These are phyloP conservation scores for Spodoptera picta DNA, from an alignment of 2,888 invertebrate species.

Conservation along the genomic window DNA sequence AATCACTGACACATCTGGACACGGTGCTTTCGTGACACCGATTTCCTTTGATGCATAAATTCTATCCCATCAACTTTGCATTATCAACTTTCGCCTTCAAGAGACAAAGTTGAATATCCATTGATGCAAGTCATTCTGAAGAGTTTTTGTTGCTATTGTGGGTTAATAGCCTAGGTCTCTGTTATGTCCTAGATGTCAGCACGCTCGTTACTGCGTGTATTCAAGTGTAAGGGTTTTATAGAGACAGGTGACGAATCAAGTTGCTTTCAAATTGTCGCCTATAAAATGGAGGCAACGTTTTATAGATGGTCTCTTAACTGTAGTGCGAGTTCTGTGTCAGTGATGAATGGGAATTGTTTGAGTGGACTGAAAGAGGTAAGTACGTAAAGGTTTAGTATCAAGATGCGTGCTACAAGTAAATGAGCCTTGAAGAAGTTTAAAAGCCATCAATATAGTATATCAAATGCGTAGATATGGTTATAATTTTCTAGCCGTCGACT, in stretches of 20 bases:
- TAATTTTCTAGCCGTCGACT: neutral
- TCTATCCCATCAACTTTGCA: conserved; percentile 15
- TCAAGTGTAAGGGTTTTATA: conserved; percentile 31
- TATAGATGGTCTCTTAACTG: conserved; percentile 9
- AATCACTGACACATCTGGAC: conserved; percentile 42
- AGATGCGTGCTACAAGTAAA: no score
- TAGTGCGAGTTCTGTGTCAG: conserved; percentile 13
- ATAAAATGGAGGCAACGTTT: conserved; percentile 21
- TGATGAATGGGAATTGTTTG: conserved; percentile 6
- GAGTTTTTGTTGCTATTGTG: conserved; percentile 57
- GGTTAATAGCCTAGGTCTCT: conserved; percentile 55
- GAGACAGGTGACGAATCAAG: conserved; percentile 39
- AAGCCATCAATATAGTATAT: no score
- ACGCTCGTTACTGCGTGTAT: conserved; percentile 48
- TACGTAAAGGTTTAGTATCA: no score
- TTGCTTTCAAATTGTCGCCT: conserved; percentile 20
- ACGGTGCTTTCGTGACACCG: conserved; percentile 51
- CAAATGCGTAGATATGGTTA: neutral
- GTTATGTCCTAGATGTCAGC: conserved; percentile 53
- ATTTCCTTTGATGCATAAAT: conserved; percentile 53
- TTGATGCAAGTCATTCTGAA: conserved; percentile 48
- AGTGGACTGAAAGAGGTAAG: neutral
- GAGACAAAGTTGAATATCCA: conserved; percentile 14
- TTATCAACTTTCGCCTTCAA: conserved; percentile 2
- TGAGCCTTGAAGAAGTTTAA: neutral